Evolutionary conservation across 1,140 invertebrate species (phyloP).

Genomic region (Eumaeus atala): DNA sequence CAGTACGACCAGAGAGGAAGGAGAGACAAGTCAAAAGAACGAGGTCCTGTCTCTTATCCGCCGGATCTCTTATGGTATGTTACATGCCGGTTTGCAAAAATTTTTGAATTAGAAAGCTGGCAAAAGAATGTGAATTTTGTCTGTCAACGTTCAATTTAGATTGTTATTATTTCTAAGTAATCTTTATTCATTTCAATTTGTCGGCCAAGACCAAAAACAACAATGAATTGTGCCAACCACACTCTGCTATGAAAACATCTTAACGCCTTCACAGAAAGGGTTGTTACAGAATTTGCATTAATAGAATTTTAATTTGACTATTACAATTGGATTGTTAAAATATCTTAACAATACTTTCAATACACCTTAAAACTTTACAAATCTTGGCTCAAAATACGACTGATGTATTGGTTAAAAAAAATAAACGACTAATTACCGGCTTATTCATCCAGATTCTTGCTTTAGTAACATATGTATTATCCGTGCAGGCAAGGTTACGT

Average conservation of each 20-base stretch:
- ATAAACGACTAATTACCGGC: no score
- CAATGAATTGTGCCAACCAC: conserved; percentile 38
- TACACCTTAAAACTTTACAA: not conserved
- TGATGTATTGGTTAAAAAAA: no score
- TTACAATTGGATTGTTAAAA: conserved; percentile 16
- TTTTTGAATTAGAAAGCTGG: no score
- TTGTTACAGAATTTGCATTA: conserved; percentile 50
- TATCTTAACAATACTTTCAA: not conserved
- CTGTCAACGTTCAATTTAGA: not conserved
- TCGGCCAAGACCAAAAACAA: conserved; percentile 46
- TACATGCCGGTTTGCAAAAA: no score
- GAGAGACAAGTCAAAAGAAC: no score
- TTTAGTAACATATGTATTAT: no score
- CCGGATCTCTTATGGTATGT: no score
- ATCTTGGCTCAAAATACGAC: no score
- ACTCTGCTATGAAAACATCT: conserved; percentile 60
- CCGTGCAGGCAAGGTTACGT: no score
- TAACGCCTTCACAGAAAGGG: conserved; percentile 49
- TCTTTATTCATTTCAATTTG: conserved; percentile 63
- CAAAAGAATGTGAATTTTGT: not conserved
- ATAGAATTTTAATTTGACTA: conserved; percentile 41
- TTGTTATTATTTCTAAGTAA: conserved; percentile 24
- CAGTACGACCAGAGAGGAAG: no score
- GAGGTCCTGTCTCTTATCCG: no score
- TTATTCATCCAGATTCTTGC: no score